Conservation (phyloP, 2,888 invertebrate species). For the Diabrotica balteata region DNA sequence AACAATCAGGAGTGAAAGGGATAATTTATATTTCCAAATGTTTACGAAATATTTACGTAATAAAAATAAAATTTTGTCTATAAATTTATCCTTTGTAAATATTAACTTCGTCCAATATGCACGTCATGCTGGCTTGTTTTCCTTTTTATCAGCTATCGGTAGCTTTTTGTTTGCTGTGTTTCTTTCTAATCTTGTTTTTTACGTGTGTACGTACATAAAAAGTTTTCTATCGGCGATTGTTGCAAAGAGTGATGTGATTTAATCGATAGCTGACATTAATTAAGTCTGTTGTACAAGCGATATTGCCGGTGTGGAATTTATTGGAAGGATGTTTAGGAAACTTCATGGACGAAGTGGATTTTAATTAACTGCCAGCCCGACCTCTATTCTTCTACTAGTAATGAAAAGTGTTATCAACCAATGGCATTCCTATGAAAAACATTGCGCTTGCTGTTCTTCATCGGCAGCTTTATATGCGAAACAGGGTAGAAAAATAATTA, state of each 20-base stretch:
- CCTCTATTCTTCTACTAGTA: slow-evolving; percentile 7
- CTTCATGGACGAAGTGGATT: slow-evolving; percentile 13
- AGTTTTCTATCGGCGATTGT: background rate
- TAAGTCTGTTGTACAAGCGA: slow-evolving; percentile 16
- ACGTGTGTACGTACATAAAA: background rate
- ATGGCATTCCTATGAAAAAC: slow-evolving; percentile 10
- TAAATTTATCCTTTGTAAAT: no score
- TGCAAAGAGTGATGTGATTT: slow-evolving; percentile 6
- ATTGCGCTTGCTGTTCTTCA: background rate
- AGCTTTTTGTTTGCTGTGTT: background rate
- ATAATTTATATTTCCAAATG: no score
- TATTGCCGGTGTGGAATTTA: slow-evolving; percentile 15
- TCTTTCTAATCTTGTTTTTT: background rate
- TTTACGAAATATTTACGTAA: no score
- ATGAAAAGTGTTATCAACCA: slow-evolving; percentile 14
- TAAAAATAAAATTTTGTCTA: no score
- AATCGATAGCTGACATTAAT: slow-evolving; percentile 18
- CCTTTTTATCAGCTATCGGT: no score
- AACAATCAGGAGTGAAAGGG: no score
- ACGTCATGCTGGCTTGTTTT: no score
- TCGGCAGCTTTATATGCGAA: background rate
- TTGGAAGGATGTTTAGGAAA: slow-evolving; percentile 15
- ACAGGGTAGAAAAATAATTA: no score
- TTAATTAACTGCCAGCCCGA: slow-evolving; percentile 12
- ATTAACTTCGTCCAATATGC: no score